A percentile compares a stretch with the other conserved stretches of the same genome.
Conservation (phyloP, 2,888 invertebrate genomes). For the Rhamphomyia laevipes region DNA sequence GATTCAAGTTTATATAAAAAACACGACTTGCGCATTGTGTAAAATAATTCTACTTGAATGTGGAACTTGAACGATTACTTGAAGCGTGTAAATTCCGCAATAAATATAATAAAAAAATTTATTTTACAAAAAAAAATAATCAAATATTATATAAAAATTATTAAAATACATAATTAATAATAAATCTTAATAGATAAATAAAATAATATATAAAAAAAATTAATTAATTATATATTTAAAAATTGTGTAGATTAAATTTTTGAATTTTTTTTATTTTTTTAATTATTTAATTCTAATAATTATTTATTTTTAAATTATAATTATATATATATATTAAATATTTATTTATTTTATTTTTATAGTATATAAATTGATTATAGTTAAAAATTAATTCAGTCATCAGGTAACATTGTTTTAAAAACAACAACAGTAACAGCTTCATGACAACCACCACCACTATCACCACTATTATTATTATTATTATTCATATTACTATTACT, state of each 20-base stretch:
- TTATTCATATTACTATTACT: conserved; percentile 6
- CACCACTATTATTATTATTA: conserved; percentile 10
- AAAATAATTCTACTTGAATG: too few species aligned
- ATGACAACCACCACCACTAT: conserved; percentile 20
- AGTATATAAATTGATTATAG: background rate
- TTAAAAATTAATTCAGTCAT: conserved; percentile 35
- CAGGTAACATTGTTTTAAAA: conserved; percentile 41
- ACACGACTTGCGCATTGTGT: too few species aligned
- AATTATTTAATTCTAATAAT: background rate
- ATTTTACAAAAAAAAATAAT: too few species aligned
- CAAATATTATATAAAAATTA: too few species aligned
- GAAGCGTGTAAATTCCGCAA: too few species aligned
- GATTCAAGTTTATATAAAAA: too few species aligned
- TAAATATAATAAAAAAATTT: too few species aligned
- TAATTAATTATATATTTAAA: conserved; percentile 2
- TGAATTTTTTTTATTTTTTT: too few species aligned
- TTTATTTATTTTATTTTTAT: conserved; percentile 1
- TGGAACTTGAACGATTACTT: too few species aligned
- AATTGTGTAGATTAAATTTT: too few species aligned
- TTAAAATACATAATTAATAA: background rate
- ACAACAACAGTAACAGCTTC: conserved; percentile 41
- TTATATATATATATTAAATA: conserved; percentile 1
- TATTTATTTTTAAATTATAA: too few species aligned
- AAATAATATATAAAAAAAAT: conserved; percentile 7
- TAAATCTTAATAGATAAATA: background rate